Evolutionary conservation across 1,140 invertebrate genomes (phyloP), one percentile per base, ranked within the genome.

Genomic region (Lepidurus packardi): DNA sequence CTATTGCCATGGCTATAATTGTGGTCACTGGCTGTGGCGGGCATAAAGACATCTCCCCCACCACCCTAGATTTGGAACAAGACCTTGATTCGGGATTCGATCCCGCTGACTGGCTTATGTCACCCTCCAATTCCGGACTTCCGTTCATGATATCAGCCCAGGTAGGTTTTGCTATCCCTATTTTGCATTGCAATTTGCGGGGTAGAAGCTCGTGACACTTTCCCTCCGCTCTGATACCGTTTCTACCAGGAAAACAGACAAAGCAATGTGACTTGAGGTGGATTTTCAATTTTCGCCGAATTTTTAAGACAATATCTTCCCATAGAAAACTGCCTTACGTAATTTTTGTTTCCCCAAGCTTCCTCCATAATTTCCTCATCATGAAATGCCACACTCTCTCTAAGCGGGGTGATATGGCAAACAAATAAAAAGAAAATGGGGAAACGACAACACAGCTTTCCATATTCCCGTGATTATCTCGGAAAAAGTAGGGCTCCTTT

Each of bases 51-150:
- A 21, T 65, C 53, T 65, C 53, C 13, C 53, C 53, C 16, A 65
- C 47, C 13, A 65, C 53, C 53, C 13, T 65, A 7, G 53, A 65
- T 65, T 65, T 65, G 53, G 53, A 65, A n/a, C 53, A 65, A 65
- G 53, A 65, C 53, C 53, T 65, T 65, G 53, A 65, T 65, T 65
- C 53, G 21, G 53, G 53, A 13, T 65, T 65, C 13, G 53, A 65
- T 21, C 53, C 53, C 13, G 53, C 53, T 65, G 53, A 65, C 53
- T 65, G 53, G 53, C 13, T 65, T 13, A 65, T 65, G 53, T 65
- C 53, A 65, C 53, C 53, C 53, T 65, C 53, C 8, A 65, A 65
- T 65, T 65, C 53, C 53, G 53, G 53, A 65, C 53, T 65, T 16
- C 53, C 53, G 53, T 65, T 65, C 21, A 65, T n/a, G 16, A n/a